Conservation (phyloP, 2,797 vertebrate species). For the Propithecus perrieri region DNA sequence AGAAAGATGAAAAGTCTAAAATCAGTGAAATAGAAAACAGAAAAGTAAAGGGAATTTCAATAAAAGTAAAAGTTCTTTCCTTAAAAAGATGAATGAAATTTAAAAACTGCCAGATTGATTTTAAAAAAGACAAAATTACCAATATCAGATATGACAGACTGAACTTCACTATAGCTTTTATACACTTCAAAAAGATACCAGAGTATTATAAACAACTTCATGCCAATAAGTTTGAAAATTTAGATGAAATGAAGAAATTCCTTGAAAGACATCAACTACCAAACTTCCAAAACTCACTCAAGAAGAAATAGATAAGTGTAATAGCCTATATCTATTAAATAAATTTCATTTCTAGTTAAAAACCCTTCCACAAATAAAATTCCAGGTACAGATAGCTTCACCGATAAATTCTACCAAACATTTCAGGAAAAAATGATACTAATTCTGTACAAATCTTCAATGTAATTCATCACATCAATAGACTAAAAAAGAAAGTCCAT, state of each 20-base stretch:
- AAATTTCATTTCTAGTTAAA: neutral
- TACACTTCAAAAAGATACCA: neutral
- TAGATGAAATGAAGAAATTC: slow-evolving; percentile 39
- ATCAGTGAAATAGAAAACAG: neutral
- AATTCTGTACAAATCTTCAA: neutral
- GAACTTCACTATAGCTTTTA: neutral
- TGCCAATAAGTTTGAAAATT: neutral
- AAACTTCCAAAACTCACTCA: neutral
- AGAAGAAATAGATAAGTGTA: neutral
- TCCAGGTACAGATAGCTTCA: slow-evolving; percentile 8
- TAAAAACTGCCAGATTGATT: neutral
- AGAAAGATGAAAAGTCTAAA: neutral
- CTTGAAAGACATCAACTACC: slow-evolving; percentile 9
- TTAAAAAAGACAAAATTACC: neutral
- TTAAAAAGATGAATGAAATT: neutral
- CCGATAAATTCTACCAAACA: neutral
- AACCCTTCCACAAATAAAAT: neutral
- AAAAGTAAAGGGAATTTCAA: neutral
- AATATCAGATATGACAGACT: neutral
- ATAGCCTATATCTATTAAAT: neutral
- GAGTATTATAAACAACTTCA: neutral
- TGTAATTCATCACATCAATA: neutral
- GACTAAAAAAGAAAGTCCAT: neutral
- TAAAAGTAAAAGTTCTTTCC: neutral
- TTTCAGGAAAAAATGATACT: slow-evolving; percentile 9